A percentile compares a stretch with the other conserved stretches of the same genome.
Evolutionary conservation across 1,140 invertebrate genomes (phyloP).

Genomic region (Heliconius hermathena): DNA sequence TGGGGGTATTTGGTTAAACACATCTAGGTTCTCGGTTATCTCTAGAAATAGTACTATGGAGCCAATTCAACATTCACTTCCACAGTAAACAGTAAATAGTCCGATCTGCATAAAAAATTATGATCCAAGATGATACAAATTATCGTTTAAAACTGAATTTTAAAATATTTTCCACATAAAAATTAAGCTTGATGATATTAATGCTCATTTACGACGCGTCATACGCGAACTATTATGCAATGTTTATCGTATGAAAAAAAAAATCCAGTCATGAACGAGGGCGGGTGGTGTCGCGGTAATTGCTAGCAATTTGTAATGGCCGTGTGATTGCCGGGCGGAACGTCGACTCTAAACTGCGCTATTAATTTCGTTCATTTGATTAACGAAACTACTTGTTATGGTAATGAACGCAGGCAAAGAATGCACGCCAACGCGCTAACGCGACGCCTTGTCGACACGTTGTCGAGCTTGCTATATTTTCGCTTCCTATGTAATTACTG

Average conservation of each 20-base stretch:
- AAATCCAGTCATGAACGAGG: constrained; percentile 56
- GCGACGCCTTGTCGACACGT: constrained; percentile 76
- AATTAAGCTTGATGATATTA: constrained; percentile 44
- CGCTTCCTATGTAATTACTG: constrained; percentile 72
- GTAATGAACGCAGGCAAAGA: constrained; percentile 79
- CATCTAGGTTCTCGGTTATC: not conserved
- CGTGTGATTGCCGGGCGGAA: constrained; percentile 75
- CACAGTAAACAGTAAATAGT: not conserved
- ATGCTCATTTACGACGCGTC: constrained; percentile 44
- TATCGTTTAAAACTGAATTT: constrained; percentile 12
- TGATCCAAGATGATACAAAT: constrained; percentile 17
- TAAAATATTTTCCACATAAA: constrained; percentile 16
- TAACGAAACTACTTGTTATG: constrained; percentile 81
- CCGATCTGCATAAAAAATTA: not conserved
- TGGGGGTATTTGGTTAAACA: not conserved
- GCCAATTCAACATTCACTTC: not conserved
- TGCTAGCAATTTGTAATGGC: constrained; percentile 79
- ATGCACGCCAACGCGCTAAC: constrained; percentile 76
- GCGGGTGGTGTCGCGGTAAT: constrained; percentile 72
- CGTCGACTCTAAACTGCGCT: constrained; percentile 78
- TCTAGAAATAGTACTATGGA: not conserved
- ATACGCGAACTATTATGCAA: constrained; percentile 53
- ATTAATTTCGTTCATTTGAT: constrained; percentile 82
- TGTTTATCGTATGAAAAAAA: constrained; percentile 58
- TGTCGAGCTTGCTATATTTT: constrained; percentile 76